Evolutionary conservation across 2,888 invertebrate genomes (phyloP).

Genomic region (Ceriagrion tenellum): DNA sequence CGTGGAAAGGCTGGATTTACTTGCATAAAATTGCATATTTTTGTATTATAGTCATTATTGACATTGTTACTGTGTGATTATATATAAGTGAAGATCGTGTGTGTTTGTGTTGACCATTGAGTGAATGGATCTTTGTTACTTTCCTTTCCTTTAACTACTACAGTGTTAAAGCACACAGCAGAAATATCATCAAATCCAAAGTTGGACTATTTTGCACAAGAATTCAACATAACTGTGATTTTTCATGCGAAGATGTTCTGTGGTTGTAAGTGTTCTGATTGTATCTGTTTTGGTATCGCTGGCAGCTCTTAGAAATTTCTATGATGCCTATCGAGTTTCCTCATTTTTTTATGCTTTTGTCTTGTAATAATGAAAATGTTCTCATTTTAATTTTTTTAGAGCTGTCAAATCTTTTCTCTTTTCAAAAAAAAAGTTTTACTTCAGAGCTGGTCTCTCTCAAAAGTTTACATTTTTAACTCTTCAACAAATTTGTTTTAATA

Average conservation of each 20-base stretch:
- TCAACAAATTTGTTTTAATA: not conserved
- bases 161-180: not conserved
- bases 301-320: not conserved
- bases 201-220: not conserved
- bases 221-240: conserved; percentile 51
- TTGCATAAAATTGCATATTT: conserved; percentile 59
- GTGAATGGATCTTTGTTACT: conserved; percentile 50
- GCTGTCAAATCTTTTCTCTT: not conserved
- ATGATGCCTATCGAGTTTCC: not conserved
- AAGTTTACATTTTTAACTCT: not conserved
- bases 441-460: not conserved
- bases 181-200: not conserved
- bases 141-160: conserved; percentile 39
- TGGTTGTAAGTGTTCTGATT: conserved; percentile 24
- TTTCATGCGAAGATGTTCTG: not conserved
- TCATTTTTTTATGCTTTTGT: not conserved
- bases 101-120: conserved; percentile 51
- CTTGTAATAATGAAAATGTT: not conserved
- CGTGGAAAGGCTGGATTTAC: conserved; percentile 34
- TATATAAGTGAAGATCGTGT: conserved; percentile 38
- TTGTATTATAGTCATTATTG: conserved; percentile 64
- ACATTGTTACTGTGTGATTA: conserved; percentile 53
- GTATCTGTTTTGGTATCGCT: not conserved
- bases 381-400: not conserved
- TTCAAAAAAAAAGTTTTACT: not conserved